Conservation (phyloP, 2,113 vertebrate genomes). For the Colinus virginianus region DNA sequence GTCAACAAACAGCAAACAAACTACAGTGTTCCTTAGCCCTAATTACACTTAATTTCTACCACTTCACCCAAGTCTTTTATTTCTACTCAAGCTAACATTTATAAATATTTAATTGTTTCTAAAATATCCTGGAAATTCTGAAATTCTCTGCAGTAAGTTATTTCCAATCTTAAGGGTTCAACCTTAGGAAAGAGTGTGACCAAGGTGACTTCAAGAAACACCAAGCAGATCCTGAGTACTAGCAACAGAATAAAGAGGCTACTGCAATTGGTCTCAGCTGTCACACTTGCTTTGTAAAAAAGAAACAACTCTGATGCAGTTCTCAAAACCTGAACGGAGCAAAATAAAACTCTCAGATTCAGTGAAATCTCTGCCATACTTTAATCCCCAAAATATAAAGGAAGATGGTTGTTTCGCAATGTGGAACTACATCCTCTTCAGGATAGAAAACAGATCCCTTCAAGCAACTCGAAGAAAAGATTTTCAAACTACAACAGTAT, state of each 20-base stretch:
- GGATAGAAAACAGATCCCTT: neutral
- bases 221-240: neutral
- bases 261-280: slow-evolving; percentile 9
- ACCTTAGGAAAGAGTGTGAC: neutral
- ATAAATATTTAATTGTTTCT: neutral
- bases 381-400: neutral
- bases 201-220: neutral
- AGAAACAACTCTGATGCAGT: neutral
- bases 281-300: neutral
- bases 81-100: neutral
- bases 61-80: rapidly evolving
- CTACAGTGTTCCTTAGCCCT: neutral
- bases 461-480: neutral
- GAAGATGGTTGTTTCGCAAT: neutral
- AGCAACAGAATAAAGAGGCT: neutral
- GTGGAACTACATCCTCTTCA: neutral
- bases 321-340: slow-evolving; percentile 12
- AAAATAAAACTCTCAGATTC: neutral
- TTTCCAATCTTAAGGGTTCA: neutral
- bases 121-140: neutral
- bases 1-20: neutral
- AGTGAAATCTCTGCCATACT: neutral
- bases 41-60: neutral
- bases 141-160: neutral
- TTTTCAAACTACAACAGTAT: neutral